Base-by-base conservation (phyloP, 2,888 invertebrate species). In the Leucoma salicis region DNA sequence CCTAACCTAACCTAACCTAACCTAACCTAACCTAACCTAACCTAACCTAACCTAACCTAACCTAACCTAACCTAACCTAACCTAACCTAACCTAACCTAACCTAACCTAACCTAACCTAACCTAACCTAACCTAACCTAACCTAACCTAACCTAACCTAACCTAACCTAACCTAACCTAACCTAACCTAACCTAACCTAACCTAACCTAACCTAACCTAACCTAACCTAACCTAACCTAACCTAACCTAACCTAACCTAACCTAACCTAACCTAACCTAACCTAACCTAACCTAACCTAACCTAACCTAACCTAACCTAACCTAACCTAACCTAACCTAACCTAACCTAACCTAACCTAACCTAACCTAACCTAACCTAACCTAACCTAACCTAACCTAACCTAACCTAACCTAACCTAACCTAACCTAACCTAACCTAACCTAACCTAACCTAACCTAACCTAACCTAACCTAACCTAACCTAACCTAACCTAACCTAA, bases 1-100 rank as follows among this genome's bases (percentile, higher is more conserved):
- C 38, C 38, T 38, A 38, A 35, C 35, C 35, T 35, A 35, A 38
- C 38, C 38, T 38, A 38, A 38, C 38, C 38, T 38, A 38, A 36
- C 36, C 36, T 36, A 36, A 36, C 36, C 36, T 36, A 36, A 36
- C 37, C 38, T 38, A 38, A 38, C 38, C 38, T 38, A 38, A 38
- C 37, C 37, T 31, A n/a, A 38, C 38, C 38, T 31, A 38, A 38
- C 37, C 37, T 38, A 38, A 38, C 37, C 37, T 37, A 38, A 35
- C 35, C 35, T 35, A 35, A 35, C 35, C 35, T 35, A 35, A 35
- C 35, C 35, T 35, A 35, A 35, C 35, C 35, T 35, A 35, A 35
- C 35, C 35, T 35, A 35, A 35, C 35, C 35, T 35, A 35, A 35
- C 35, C 35, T 35, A 35, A 35, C 35, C 35, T 35, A 35, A 35